phyloP scores from a whole-genome alignment of 2,113 vertebrate species.

The Tupaia chinensis region DNA sequence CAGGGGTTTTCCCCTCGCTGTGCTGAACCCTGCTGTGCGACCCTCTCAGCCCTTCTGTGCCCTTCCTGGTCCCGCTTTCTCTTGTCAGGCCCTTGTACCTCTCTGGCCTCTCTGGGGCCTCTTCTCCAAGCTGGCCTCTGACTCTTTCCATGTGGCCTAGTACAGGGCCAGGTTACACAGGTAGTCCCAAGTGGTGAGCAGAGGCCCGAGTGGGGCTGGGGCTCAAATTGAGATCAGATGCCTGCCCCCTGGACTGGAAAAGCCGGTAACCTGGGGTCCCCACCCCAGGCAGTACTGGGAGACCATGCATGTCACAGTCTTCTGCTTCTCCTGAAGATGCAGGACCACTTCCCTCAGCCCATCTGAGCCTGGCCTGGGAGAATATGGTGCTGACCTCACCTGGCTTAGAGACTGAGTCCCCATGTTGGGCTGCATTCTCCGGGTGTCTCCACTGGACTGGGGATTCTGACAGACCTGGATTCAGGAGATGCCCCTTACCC shows the following conservation, averaged over 20 bases:
- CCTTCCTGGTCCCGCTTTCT: not conserved
- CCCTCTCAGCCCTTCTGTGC: not conserved
- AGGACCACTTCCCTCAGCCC: not conserved
- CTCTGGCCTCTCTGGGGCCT: too few species aligned
- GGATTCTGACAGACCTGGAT: not conserved
- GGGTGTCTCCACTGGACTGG: not conserved
- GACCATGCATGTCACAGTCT: not conserved
- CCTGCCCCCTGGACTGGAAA: not conserved
- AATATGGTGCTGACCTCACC: not conserved
- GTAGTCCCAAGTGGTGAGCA: too few species aligned
- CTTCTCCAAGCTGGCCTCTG: not conserved
- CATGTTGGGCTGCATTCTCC: not conserved
- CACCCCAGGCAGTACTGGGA: not conserved
- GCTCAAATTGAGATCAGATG: not conserved
- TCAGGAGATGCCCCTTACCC: not conserved
- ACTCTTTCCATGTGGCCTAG: too few species aligned
- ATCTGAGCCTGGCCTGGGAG: not conserved
- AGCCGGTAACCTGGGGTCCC: not conserved
- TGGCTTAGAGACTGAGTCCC: not conserved
- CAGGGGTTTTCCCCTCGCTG: not conserved
- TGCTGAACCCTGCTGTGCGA: rapidly evolving
- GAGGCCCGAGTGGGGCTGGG: not conserved
- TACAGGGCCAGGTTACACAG: not conserved
- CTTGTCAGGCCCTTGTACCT: not conserved
- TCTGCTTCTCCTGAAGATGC: not conserved